Base-by-base conservation (phyloP, 2,113 vertebrate species). In the Speoplatyrhinus poulsoni region DNA sequence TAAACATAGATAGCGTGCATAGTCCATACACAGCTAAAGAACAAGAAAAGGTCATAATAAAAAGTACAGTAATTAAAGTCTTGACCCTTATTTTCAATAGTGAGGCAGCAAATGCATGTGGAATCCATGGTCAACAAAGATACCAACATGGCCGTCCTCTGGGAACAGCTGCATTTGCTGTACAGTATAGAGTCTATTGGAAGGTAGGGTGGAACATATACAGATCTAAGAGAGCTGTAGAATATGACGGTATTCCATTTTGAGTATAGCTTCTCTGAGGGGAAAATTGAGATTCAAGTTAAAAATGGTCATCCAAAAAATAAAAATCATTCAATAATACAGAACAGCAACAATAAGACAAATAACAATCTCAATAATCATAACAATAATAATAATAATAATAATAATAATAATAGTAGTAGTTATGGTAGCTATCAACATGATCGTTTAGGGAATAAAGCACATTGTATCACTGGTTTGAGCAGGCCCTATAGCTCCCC, bases 311-410 rank as follows among this genome's bases (percentile, higher is more conserved):
- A 79, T 80, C 76, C 77, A 80, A 85, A 70, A 72, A 88, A 88
- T 87, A 81, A 81, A 89, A 88, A 86, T 77, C 75, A 88, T 82
- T 81, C 81, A 82, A 73, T 87, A 85, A 86, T 84, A 90, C 69
- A 87, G 77, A 89, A 82, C 69, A 86, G 76, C 79, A 77, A 88
- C 78, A 77, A 85, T 75, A 83, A 88, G 76, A 85, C 78, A 80
- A 79, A 82, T 85, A 82, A 82, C 85, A 80, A 79, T 85, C 66
- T 87, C 88, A 76, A 86, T 70, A 70, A 79, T 80, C 79, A 82
- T 86, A 82, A 84, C 85, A 82, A 79, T 87, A 70, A 88, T 89
- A 75, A 86, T 73, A 68, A 85, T 84, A 82, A 61, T 56, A 79
- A 87, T 77, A 89, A 85, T 76, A 87, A 90, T 75, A 81, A 86